Base-by-base conservation (phyloP, 35 echinoderm and acorn worm genomes). In the Apostichopus parvimensis region DNA sequence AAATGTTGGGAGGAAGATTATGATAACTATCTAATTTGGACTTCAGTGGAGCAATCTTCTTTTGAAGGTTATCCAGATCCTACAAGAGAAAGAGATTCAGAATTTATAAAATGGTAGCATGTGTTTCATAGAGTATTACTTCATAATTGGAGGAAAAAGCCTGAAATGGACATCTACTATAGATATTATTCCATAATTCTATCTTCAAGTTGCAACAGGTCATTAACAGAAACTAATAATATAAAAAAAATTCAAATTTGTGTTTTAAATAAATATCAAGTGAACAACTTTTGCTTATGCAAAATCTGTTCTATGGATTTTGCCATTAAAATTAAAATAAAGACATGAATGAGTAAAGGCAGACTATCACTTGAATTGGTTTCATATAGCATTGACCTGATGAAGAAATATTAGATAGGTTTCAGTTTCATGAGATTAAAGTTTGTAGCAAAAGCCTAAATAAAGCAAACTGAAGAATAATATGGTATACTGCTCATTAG, bases 11-110 rank as follows among this genome's bases (percentile, higher is more conserved):
- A 59, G 97, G 97, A 18, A 99, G 93, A 22, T 93, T 93, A 53
- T 99, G 94, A 54, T 99, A 99, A 75, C 93, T 99, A 68, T 99
- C 97, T 53, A 99, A 77, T 80, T 99, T 99, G 24, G 93, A 87
- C 56, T 94, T 94, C 62, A 99, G 66, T 23, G 94, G 93, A 64
- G 91, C 90, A 56, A 99, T 59, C 55, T 91, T 87, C 18, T 87
- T 62, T 76, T 96, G 94, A 26, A 98, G 83, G 57, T 94, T 80
- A 53, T 80, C 91, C 9, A 99, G 89, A 45, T 96, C 92, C 97
- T 99, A 85, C 7, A 92, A 71, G 0, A 56, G 62, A 66, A 68
- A 60, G 25, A 17, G 12, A 45, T 83, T 0, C 8, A 45, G 3
- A 14, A 14, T 14, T 15, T 2, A 52, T 80, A 45, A 60, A 3